Evolutionary conservation across 2,113 vertebrate species (phyloP), one percentile per base, ranked within the genome.

Genomic region (Petaurus breviceps): DNA sequence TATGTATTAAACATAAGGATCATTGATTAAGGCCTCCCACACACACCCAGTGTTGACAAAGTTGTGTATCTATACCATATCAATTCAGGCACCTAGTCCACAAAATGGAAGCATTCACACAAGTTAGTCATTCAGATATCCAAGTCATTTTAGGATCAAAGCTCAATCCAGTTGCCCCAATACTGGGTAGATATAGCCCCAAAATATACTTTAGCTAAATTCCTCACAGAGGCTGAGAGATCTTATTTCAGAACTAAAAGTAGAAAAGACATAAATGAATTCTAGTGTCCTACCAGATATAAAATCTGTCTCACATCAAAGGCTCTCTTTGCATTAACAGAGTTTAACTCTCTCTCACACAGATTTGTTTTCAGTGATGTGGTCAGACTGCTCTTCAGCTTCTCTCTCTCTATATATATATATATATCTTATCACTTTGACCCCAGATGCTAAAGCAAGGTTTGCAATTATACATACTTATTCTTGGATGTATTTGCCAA

Each of bases 251-350:
- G 57, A 96, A 54, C 43, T 50, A n/a, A 2, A 89, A 47, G 94
- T 68, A n/a, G 93, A 54, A 51, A 61, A 16, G 12, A 19, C 94
- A 90, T 95, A 49, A 97, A 93, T 96, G 95, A 90, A 96, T 95
- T 92, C 50, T 28, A 16, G 31, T 46, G 37, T 89, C 14, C 26
- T 68, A 31, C 0, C 55, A 43, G 89, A 37, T 61, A 84, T 22
- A 25, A 7, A 43, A 50, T 16, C 84, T 24, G 0, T 43, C 84
- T 92, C 90, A 19, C 10, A 9, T 22, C 8, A 55, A n/a, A 6
- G 3, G 7, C n/a, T 95, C 50, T 92, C 16, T 0, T 1, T 16
- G 31, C 23, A 31, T 4, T 31, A 47, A 14, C 2, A 1, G 49
- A 0, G 22, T 6, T 77, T 77, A n/a, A 43, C 37, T 77, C 14